Evolutionary conservation across 2,888 invertebrate genomes (phyloP), one percentile per base, ranked within the genome.

Genomic region (Pammene aurita): DNA sequence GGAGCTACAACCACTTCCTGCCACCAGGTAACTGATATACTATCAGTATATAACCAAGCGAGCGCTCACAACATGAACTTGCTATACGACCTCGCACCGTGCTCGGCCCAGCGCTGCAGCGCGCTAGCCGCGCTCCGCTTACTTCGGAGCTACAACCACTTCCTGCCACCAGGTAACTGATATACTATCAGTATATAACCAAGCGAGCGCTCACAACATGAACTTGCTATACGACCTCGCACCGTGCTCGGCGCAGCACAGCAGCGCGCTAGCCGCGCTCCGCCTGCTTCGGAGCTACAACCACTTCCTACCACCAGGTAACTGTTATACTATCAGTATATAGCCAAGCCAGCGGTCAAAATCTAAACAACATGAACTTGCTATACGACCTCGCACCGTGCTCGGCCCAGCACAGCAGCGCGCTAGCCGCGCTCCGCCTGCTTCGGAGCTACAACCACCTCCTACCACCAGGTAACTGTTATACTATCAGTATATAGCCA

Each of bases 1-100:
- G 38, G 35, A 55, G 44, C 35, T 55, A 60, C 38, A 67, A 60
- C 54, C 61, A 67, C 61, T 61, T 67, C 44, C 35, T 65, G 13
- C 48, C 50, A 5, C 50, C 66, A 73, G 61, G 16, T 34, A 42
- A 72, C 88, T 84, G 26, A 26, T 26, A 26, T n/a, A n/a, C n/a
- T n/a, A n/a, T n/a, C n/a, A n/a, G n/a, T n/a, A n/a, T n/a, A n/a
- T n/a, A n/a, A n/a, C n/a, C n/a, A n/a, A n/a, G n/a, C n/a, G n/a
- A n/a, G n/a, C n/a, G n/a, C n/a, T n/a, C n/a, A n/a, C n/a, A 57
- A 44, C 26, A 61, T 62, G 61, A 62, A 26, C 61, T 13, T 61
- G 5, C 61, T 61, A 0, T 61, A 61, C 16, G 61, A 50, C 16
- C 5, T 61, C 13, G 61, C 48, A 34, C 61, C 61, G 9, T 63